phyloP scores from a whole-genome alignment of 2,113 vertebrate genomes.

The Oncorhynchus masou region DNA sequence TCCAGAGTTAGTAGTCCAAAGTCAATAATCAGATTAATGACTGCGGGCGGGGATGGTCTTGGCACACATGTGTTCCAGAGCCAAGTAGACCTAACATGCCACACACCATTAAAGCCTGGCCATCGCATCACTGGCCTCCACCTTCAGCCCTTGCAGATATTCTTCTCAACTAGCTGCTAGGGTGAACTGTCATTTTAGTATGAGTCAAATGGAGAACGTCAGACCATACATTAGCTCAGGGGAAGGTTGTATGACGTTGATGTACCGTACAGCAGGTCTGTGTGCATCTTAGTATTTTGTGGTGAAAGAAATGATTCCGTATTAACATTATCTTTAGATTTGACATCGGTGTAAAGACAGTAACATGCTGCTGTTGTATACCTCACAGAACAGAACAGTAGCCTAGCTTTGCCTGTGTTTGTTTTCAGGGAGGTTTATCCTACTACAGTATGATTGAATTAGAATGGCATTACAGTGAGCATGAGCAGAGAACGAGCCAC shows the following conservation, averaged over 20 bases:
- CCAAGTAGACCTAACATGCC: background rate
- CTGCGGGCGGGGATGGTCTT: background rate
- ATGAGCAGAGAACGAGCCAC: slow-evolving; percentile 37
- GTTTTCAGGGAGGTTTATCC: background rate
- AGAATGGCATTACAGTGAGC: background rate
- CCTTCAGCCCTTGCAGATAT: background rate
- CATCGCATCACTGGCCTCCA: background rate
- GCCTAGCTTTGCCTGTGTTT: background rate
- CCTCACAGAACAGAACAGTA: background rate
- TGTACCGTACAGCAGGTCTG: no score
- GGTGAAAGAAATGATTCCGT: no score
- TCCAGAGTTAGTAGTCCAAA: background rate
- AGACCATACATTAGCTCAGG: background rate
- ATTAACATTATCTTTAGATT: no score
- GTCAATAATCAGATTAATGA: slow-evolving; percentile 1
- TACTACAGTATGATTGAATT: background rate
- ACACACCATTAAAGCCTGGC: background rate
- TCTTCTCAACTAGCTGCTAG: background rate
- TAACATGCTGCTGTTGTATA: background rate
- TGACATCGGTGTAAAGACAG: no score
- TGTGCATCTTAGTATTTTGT: no score
- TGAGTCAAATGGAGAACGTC: background rate
- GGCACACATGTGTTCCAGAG: background rate
- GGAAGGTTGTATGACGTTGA: no score
- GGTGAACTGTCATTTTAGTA: background rate